Base-by-base conservation (phyloP, 2,888 invertebrate species). In the Elmis aenea region DNA sequence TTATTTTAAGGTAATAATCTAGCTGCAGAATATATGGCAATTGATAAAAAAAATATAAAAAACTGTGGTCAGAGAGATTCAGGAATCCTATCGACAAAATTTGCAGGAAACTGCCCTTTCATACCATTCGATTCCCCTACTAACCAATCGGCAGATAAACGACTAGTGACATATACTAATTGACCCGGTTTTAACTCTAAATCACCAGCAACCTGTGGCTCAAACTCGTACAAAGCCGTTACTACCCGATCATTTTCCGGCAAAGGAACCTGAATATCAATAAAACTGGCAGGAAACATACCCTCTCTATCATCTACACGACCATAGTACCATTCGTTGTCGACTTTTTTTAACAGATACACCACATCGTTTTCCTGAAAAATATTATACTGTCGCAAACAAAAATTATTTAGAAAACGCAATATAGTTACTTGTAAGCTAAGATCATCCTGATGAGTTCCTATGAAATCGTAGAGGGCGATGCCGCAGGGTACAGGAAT, bases 281-380 rank as follows among this genome's bases (percentile, higher is more conserved):
- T 75, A 66, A 85, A 91, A 66, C 79, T 85, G 12, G 74, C 71
- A 1, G 92, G 92, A 68, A 92, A 91, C 50, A 91, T 80, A 21
- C 92, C 92, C 61, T 82, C 79, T 33, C 76, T 76, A 33, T 66
- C 66, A 30, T 56, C 54, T 33, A 82, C 67, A 50, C 77, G 75
- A 3, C 92, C 92, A 59, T 75, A 79, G 46, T 85, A 68, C 92
- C 92, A 93, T 49, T 88, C 87, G 16, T 76, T 73, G 59, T 87
- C 85, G 13, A 89, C 72, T 55, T 77, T 74, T 54, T 77, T 75
- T 50, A 83, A 62, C 53, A 92, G 66, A 48, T 79, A 74, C 39
- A 93, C 81, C 46, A 77, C 75, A 51, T 90, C 82, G 51, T 81
- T 80, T 33, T 73, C 75, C 87, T 88, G 70, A 10, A 73, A 72